Percentiles rank a stretch among this genome's conserved stretches.
Conservation (phyloP, 2,888 invertebrate species). For the Trissonchulus sp. region DNA sequence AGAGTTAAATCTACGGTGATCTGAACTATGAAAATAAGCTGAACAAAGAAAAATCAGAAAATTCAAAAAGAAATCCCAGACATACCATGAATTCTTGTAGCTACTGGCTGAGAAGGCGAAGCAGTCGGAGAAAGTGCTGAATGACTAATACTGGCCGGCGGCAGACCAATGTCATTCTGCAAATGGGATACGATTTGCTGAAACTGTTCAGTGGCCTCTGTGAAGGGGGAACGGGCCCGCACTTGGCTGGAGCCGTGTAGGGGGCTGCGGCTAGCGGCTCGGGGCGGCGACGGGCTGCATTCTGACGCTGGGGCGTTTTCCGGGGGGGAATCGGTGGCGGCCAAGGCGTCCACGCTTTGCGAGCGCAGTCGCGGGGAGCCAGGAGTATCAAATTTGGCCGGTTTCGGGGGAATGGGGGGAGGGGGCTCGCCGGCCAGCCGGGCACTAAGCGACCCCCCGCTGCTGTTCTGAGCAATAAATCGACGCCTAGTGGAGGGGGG, state of each 20-base stretch:
- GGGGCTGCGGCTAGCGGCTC: not conserved
- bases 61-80: no score
- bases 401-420: constrained; percentile 32
- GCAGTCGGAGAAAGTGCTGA: no score
- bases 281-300: not conserved
- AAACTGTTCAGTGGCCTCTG: not conserved
- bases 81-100: no score
- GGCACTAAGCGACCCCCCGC: not conserved
- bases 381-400: not conserved
- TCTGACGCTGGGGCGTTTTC: not conserved
- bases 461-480: not conserved
- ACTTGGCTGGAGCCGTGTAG: not conserved
- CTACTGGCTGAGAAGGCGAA: no score
- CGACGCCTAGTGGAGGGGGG: not conserved
- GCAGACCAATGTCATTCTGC: no score
- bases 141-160: no score
- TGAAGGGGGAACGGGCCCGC: not conserved
- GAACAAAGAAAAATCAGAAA: no score
- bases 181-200: not conserved
- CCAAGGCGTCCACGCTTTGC: not conserved
- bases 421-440: not conserved
- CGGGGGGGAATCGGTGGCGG: not conserved
- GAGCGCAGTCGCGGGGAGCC: not conserved
- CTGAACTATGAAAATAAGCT: no score
- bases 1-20: no score